Conservation (phyloP, 2,797 vertebrate genomes). For the Neosilurus mollespiculum region DNA sequence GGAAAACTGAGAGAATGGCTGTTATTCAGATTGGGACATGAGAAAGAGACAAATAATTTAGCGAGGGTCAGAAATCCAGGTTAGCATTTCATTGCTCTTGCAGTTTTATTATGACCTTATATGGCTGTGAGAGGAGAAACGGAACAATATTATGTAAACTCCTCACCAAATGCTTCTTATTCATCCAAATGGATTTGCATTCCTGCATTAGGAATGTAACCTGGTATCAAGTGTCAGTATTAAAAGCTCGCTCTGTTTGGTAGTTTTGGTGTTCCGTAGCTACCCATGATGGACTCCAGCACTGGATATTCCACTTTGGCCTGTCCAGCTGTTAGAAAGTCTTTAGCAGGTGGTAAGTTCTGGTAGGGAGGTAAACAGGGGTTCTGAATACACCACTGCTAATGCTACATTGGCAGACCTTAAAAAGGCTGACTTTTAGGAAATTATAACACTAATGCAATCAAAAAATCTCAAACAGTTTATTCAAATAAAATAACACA, state of each 20-base stretch:
- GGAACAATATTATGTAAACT: background rate
- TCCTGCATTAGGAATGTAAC: background rate
- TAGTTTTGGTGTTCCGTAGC: background rate
- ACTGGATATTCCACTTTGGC: background rate
- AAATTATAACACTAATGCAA: background rate
- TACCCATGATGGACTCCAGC: background rate
- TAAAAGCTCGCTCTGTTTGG: background rate
- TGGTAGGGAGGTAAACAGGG: background rate
- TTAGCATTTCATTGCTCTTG: background rate
- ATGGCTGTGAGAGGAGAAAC: conserved; percentile 1
- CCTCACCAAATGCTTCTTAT: background rate
- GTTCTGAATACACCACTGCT: background rate
- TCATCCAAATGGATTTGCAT: conserved; percentile 21
- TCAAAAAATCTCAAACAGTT: background rate
- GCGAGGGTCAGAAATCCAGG: background rate
- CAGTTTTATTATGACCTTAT: conserved; percentile 13
- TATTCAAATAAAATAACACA: background rate
- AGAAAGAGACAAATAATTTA: background rate
- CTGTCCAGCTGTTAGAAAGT: background rate
- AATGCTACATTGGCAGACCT: background rate
- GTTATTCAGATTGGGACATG: background rate
- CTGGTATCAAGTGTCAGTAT: background rate
- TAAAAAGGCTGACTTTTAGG: background rate
- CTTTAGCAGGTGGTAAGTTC: background rate
- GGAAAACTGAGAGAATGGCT: background rate